Conservation (phyloP, 2,113 vertebrate genomes). For the Pithys albifrons region DNA sequence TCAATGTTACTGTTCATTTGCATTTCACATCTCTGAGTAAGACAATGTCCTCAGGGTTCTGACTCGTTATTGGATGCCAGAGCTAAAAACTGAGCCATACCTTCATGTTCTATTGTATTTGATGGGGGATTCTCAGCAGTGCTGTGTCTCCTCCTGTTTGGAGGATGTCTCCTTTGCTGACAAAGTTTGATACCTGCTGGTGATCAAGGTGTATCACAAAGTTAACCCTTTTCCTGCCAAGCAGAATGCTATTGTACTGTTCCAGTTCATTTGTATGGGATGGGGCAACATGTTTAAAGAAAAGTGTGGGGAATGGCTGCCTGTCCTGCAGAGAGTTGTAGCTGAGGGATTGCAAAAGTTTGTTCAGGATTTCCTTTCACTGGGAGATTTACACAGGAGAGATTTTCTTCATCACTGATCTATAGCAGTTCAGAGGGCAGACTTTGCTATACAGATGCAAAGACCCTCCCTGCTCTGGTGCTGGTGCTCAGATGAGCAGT, state of each 20-base stretch:
- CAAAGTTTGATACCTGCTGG: slow-evolving; percentile 65
- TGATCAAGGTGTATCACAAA: slow-evolving; percentile 42
- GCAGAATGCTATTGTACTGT: background rate
- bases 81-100: slow-evolving; percentile 46
- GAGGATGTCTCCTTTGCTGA: slow-evolving; percentile 70
- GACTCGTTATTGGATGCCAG: slow-evolving; percentile 58
- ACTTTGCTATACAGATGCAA: background rate
- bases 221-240: slow-evolving; percentile 49
- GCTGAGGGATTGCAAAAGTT: background rate
- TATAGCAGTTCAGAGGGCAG: background rate
- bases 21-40: slow-evolving; percentile 67
- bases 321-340: background rate
- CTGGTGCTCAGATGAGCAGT: background rate
- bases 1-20: slow-evolving; percentile 69
- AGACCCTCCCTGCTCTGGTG: background rate
- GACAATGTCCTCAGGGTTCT: slow-evolving; percentile 72
- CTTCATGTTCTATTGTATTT: slow-evolving; percentile 74
- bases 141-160: slow-evolving; percentile 70
- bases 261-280: background rate
- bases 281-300: background rate
- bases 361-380: background rate
- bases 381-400: background rate
- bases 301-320: background rate
- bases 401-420: background rate
- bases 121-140: slow-evolving; percentile 61